phyloP scores from a whole-genome alignment of 2,888 invertebrate genomes.

The Hypomecis punctinalis region DNA sequence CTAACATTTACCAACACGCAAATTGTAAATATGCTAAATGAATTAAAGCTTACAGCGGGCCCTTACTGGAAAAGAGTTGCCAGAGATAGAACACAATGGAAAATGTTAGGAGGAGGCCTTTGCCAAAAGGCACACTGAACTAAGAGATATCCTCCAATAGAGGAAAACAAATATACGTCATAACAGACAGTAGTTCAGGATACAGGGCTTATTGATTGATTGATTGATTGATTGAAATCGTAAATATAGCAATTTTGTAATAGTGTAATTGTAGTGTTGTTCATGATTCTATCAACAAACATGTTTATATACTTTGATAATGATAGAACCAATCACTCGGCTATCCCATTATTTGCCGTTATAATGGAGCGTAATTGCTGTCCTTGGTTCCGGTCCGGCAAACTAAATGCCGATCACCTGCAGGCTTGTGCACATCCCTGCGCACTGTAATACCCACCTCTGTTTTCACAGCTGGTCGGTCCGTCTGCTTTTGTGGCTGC shows the following conservation, averaged over 20 bases:
- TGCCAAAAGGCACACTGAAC: no score
- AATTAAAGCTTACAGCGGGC: no score
- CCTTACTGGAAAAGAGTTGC: no score
- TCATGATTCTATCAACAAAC: slow-evolving; percentile 28
- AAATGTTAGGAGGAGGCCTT: no score
- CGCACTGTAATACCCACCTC: slow-evolving; percentile 75
- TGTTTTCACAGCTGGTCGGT: slow-evolving; percentile 72
- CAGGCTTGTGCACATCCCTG: slow-evolving; percentile 56
- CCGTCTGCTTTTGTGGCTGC: slow-evolving; percentile 67
- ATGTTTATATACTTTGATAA: slow-evolving; percentile 36
- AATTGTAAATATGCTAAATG: no score
- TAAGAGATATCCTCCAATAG: no score
- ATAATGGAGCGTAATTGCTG: slow-evolving; percentile 68
- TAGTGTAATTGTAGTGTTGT: background rate
- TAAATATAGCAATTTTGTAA: no score
- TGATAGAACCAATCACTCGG: slow-evolving; percentile 29
- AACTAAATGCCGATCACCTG: slow-evolving; percentile 73
- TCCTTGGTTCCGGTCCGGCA: slow-evolving; percentile 79
- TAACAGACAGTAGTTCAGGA: no score
- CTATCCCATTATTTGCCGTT: slow-evolving; percentile 57
- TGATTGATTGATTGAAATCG: no score
- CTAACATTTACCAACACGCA: background rate
- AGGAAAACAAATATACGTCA: no score
- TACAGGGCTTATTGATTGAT: no score
- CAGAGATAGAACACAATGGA: no score